Conservation (phyloP, 2,888 invertebrate species). For the Baccha elongata region DNA sequence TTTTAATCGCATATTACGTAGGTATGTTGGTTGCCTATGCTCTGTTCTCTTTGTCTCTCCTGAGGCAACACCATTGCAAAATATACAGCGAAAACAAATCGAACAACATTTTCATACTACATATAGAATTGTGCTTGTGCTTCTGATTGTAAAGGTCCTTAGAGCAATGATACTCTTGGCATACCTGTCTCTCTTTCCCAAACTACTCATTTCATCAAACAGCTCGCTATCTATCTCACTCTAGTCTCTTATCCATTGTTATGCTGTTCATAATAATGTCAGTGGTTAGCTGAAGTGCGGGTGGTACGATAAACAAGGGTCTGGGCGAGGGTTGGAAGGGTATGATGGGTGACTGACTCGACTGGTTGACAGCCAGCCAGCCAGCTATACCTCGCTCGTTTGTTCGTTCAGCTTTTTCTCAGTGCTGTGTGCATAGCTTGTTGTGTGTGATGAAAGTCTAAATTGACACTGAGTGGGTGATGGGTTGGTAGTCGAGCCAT, state of each 20-base stretch:
- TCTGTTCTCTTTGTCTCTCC: conserved; percentile 33
- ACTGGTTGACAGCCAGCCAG: conserved; percentile 44
- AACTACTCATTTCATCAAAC: background rate
- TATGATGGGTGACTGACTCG: conserved; percentile 30
- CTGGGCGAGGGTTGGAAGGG: conserved; percentile 29
- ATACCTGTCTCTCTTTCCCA: conserved; percentile 32
- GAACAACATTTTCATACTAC: conserved; percentile 40
- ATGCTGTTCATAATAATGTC: conserved; percentile 73
- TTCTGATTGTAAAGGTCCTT: conserved; percentile 67
- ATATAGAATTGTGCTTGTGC: conserved; percentile 45
- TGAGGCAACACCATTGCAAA: conserved; percentile 38
- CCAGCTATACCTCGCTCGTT: conserved; percentile 19
- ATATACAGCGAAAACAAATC: conserved; percentile 48
- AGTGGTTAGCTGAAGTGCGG: conserved; percentile 73
- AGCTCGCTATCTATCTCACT: conserved; percentile 17
- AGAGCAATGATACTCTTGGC: conserved; percentile 49
- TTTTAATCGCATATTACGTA: conserved; percentile 46
- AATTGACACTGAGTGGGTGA: conserved; percentile 71
- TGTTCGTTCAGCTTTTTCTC: conserved; percentile 19
- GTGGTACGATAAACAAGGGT: conserved; percentile 69
- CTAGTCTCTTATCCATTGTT: conserved; percentile 63
- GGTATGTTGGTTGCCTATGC: background rate
- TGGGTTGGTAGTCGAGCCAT: conserved; percentile 5
- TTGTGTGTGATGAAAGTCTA: conserved; percentile 72
- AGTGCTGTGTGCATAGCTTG: conserved; percentile 16